These are phyloP conservation scores for Perognathus longimembris DNA, from an alignment of 2,113 vertebrate species.

Conservation along the genomic window DNA sequence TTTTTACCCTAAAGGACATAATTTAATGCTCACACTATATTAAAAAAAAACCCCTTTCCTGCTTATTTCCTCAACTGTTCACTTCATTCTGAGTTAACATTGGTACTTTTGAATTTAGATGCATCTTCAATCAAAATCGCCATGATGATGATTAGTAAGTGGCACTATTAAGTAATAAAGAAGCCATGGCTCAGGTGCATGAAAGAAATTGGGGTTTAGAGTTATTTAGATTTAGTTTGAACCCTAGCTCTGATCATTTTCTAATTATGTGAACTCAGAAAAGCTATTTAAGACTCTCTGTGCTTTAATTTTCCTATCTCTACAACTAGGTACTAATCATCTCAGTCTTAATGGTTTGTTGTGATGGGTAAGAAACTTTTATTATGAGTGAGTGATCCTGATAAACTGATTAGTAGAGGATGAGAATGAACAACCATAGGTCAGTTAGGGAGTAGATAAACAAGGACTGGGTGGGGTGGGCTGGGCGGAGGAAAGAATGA, in stretches of 20 bases:
- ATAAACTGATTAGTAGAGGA: not conserved
- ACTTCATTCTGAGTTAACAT: not conserved
- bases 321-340: conserved; percentile 33
- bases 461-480: not conserved
- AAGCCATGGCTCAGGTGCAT: not conserved
- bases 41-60: not conserved
- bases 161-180: not conserved
- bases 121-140: conserved; percentile 11
- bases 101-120: conserved; percentile 42
- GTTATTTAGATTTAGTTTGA: not conserved
- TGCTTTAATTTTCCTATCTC: conserved; percentile 28
- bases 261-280: not conserved
- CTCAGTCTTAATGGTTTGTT: not conserved
- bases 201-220: not conserved
- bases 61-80: not conserved
- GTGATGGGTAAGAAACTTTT: not conserved
- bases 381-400: not conserved
- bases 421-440: not conserved
- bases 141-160: not conserved
- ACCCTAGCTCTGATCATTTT: not conserved
- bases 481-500: not conserved
- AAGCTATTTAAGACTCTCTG: not conserved
- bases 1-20: not conserved
- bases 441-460: not conserved
- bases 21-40: not conserved